These are phyloP conservation scores for Tetraneura akinire DNA, from an alignment of 1,140 invertebrate species.

Conservation along the genomic window DNA sequence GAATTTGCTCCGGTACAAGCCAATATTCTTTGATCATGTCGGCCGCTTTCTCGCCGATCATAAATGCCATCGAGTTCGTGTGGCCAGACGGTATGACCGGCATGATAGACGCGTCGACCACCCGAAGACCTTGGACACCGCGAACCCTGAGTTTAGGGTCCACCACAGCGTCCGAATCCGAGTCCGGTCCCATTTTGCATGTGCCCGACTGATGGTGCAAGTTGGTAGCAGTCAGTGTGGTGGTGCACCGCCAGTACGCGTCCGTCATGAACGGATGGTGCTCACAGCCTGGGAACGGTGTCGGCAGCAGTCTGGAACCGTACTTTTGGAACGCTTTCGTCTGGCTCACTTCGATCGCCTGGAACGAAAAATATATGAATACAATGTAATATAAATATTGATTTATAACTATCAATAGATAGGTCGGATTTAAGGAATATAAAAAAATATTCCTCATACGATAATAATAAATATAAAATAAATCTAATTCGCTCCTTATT, in stretches of 20 bases:
- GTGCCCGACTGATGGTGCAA: constrained; percentile 59
- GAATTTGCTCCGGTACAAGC: no score
- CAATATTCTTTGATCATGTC: constrained; percentile 62
- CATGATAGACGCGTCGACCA: constrained; percentile 61
- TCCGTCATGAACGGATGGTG: constrained; percentile 57
- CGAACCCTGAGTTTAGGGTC: constrained; percentile 55
- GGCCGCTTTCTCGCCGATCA: constrained; percentile 64
- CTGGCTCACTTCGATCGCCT: constrained; percentile 64
- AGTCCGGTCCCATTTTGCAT: constrained; percentile 60
- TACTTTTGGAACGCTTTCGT: constrained; percentile 66
- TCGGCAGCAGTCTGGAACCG: constrained; percentile 47
- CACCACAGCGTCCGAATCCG: constrained; percentile 57
- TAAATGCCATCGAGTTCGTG: constrained; percentile 62
- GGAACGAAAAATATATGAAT: no score
- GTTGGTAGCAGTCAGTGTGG: constrained; percentile 54
- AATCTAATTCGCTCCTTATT: no score
- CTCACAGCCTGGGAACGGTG: constrained; percentile 54
- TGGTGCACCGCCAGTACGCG: constrained; percentile 59
- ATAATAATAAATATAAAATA: no score
- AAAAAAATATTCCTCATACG: no score
- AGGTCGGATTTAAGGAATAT: no score
- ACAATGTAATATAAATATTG: no score
- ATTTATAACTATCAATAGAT: no score
- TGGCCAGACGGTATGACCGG: constrained; percentile 60
- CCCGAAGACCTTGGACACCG: constrained; percentile 53